Conservation (phyloP, 2,113 vertebrate genomes). For the Cyprinodon tularosa region DNA sequence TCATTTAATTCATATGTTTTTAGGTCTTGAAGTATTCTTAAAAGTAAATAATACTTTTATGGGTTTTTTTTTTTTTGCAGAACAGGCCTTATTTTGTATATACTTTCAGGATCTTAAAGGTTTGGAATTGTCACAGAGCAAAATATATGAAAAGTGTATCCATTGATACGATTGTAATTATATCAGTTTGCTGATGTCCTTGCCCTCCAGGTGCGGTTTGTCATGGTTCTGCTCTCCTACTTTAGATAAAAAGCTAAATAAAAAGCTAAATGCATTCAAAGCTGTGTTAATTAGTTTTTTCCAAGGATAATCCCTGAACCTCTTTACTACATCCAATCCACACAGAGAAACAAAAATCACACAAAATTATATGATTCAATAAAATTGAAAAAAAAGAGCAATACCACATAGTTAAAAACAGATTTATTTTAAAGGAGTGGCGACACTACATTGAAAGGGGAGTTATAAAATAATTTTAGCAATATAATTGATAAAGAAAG, state of each 20-base stretch:
- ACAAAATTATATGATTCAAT: not conserved
- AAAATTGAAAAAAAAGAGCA: slow-evolving; percentile 3
- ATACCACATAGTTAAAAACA: slow-evolving; percentile 1
- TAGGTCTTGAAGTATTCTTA: too few relatives aligned
- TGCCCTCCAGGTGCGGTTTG: not conserved
- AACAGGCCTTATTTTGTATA: not conserved
- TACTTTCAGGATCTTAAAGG: not conserved
- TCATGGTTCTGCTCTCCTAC: not conserved
- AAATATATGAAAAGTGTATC: not conserved
- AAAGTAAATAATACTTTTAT: not conserved
- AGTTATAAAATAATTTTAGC: not conserved
- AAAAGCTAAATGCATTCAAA: not conserved
- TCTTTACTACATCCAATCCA: not conserved
- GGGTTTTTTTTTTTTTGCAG: not conserved
- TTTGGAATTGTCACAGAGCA: not conserved
- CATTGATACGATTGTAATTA: not conserved
- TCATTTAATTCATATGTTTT: too few relatives aligned
- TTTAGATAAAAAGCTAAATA: not conserved
- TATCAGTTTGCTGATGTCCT: too few relatives aligned
- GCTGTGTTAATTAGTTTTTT: not conserved
- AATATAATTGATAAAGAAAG: not conserved
- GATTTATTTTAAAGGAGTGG: slow-evolving; percentile 33
- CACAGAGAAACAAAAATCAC: not conserved
- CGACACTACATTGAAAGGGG: slow-evolving; percentile 35
- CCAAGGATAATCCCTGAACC: not conserved